Evolutionary conservation across 2,797 vertebrate genomes (phyloP).

Genomic region (Heteromormyrus szaboi): DNA sequence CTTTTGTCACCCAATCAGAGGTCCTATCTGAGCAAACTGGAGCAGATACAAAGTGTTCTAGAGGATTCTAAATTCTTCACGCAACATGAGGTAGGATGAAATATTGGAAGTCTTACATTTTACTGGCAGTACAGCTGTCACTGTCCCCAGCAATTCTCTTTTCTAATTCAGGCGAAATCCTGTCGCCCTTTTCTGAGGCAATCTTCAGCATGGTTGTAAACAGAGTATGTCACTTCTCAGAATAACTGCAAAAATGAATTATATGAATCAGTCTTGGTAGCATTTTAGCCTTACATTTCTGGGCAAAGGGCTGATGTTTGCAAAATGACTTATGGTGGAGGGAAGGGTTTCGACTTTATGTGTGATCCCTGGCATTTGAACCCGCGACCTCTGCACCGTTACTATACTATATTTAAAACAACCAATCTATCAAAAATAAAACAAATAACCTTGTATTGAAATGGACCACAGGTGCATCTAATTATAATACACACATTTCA

Average conservation of each 20-base stretch:
- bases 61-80: slow-evolving; percentile 85
- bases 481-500: background rate
- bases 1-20: slow-evolving; percentile 55
- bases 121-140: background rate
- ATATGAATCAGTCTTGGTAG: background rate
- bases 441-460: background rate
- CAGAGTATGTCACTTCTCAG: background rate
- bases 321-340: background rate
- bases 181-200: background rate
- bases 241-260: background rate
- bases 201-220: background rate
- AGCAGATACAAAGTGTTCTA: slow-evolving; percentile 75
- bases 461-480: background rate
- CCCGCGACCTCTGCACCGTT: background rate
- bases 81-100: slow-evolving; percentile 78
- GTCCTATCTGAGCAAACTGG: slow-evolving; percentile 80
- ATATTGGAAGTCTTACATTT: background rate
- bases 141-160: background rate
- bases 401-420: background rate
- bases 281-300: background rate
- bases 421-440: background rate
- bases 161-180: background rate
- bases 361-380: background rate
- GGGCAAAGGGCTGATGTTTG: background rate
- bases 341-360: background rate